These are phyloP conservation scores for Yoshiicerus persimilis DNA, from an alignment of 1,140 invertebrate genomes.

Conservation along the genomic window DNA sequence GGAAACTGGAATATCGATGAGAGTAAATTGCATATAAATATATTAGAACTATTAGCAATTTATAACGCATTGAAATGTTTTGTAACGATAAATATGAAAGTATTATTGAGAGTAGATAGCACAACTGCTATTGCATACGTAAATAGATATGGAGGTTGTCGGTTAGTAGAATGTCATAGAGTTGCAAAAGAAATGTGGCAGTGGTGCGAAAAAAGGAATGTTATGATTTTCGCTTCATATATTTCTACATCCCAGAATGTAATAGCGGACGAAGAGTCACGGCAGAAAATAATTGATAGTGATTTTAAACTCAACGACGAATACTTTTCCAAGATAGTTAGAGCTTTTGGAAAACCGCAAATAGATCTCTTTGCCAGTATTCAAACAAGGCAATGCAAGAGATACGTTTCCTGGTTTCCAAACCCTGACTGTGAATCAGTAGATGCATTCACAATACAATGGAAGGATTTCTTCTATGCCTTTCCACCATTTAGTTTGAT, in stretches of 20 bases:
- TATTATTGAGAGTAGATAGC: constrained; percentile 29
- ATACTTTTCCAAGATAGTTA: neutral
- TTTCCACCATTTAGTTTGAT: constrained; percentile 24
- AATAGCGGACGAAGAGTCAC: neutral
- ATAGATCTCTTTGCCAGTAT: constrained; percentile 28
- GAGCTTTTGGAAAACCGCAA: neutral
- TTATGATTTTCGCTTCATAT: neutral
- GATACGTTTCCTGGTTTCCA: neutral
- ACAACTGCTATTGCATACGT: constrained; percentile 24
- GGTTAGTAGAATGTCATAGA: neutral
- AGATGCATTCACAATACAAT: neutral
- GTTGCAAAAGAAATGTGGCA: constrained; percentile 30
- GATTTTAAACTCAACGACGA: neutral
- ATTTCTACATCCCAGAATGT: neutral
- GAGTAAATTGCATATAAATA: constrained; percentile 23
- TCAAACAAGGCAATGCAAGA: neutral
- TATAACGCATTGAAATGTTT: constrained; percentile 7
- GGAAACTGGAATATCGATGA: constrained; percentile 20
- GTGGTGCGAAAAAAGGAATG: neutral
- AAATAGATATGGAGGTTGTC: constrained; percentile 30
- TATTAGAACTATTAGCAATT: constrained; percentile 29
- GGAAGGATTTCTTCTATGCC: constrained; percentile 13
- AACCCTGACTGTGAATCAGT: neutral
- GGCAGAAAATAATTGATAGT: neutral
- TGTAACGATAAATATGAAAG: neutral